Evolutionary conservation across 92 coral and sea anemone species (phyloP).

Genomic region (Anthopleura xanthogrammica): DNA sequence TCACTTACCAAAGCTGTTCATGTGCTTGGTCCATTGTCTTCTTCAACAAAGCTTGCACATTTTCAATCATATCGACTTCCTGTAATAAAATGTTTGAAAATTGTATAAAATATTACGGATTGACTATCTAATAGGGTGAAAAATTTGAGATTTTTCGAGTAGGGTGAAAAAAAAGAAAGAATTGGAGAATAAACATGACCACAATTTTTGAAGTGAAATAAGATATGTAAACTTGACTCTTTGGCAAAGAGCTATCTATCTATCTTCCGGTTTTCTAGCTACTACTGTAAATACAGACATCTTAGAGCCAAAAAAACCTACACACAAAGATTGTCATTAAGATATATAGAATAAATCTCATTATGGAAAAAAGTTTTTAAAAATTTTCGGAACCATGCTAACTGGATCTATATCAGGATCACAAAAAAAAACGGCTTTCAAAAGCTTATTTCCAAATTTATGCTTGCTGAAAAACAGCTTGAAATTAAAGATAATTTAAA

Average conservation of each 20-base stretch:
- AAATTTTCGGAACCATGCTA: too few species aligned
- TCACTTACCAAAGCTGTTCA: slow-evolving; percentile 85
- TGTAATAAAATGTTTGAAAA: slow-evolving; percentile 14
- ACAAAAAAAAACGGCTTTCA: background rate
- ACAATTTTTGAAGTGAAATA: background rate
- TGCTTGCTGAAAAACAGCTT: background rate
- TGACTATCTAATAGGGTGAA: too few species aligned
- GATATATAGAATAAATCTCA: background rate
- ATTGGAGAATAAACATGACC: background rate
- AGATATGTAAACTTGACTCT: background rate
- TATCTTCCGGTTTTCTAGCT: background rate
- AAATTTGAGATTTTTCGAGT: background rate
- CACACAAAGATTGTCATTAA: background rate
- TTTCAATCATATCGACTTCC: slow-evolving; percentile 94
- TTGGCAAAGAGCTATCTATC: background rate
- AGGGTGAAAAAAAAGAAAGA: background rate
- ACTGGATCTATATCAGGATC: background rate
- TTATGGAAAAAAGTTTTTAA: too few species aligned
- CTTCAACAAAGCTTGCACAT: slow-evolving; percentile 81
- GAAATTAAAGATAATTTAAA: background rate
- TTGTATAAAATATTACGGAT: background rate
- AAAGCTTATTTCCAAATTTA: background rate
- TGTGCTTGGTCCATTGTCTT: slow-evolving; percentile 92
- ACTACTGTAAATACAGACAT: background rate
- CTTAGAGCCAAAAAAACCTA: background rate